A percentile compares a stretch with the other conserved stretches of the same genome.
These are phyloP conservation scores for Procambarus virginalis DNA, from an alignment of 1,140 invertebrate species.

Conservation along the genomic window DNA sequence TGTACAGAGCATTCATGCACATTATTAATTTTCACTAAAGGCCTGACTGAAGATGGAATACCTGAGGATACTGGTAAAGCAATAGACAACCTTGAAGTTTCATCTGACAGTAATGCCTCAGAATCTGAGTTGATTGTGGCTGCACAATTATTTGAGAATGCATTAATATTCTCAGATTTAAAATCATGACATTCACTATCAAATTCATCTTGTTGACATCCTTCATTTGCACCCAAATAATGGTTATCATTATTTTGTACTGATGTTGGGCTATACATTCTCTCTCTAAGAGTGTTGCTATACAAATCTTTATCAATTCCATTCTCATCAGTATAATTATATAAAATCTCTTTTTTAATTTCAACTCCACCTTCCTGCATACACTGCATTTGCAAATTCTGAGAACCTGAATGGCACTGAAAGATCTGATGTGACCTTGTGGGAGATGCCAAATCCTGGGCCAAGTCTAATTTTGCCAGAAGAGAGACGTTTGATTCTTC, in stretches of 20 bases:
- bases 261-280: no score
- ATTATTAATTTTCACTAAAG: neutral
- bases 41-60: neutral
- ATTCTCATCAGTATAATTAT: neutral
- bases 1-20: neutral
- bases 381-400: neutral
- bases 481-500: neutral
- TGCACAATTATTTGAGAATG: no score
- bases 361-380: neutral
- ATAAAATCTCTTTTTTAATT: neutral
- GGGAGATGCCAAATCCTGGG: neutral
- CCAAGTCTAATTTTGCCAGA: neutral
- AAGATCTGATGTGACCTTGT: neutral
- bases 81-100: no score
- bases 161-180: no score
- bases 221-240: no score
- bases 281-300: neutral
- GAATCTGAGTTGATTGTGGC: no score
- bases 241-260: no score
- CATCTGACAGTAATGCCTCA: no score
- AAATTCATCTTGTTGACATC: no score
- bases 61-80: neutral
- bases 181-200: no score
- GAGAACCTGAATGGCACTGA: no score
- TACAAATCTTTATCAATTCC: neutral